Base-by-base conservation (phyloP, 1,140 invertebrate species). In the Trypoxylus dichotomus region DNA sequence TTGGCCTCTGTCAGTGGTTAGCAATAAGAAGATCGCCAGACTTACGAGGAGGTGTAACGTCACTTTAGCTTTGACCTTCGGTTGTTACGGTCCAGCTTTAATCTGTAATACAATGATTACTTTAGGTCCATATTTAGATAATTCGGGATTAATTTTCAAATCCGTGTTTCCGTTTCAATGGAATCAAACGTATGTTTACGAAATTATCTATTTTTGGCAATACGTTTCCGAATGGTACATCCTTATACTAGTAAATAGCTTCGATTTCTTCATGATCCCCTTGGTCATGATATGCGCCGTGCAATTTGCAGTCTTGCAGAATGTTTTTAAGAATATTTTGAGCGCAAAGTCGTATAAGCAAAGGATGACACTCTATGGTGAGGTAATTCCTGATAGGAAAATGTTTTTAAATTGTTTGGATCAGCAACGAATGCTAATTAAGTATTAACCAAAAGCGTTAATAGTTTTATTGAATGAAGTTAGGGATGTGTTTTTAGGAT, bases 101-200 rank as follows among this genome's bases (percentile, higher is more conserved):
- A 15, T 47, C n/a, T 75, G 41, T 15, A 75, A 47, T 6, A 0
- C 43, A 0, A 24, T 42, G 5, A 15, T 47, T n/a, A 54, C 25
- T 15, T 10, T 21, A 25, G 5, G 6, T 21, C 41, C 41, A 5
- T 43, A 37, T 21, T n/a, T 37, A 3, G 19, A 11, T 42, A 19
- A 42, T 7, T 15, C n/a, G 11, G 72, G 41, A 54, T 54, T 75
- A n/a, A 19, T 47, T 10, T 54, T 75, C 2, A 24, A 54, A 21
- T 75, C 74, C 6, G 10, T 2, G 11, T 75, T 42, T 47, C 74
- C 74, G 15, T 75, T 75, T 21, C 7, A 27, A 24, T 75, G 74
- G 74, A 75, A 75, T 19, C 19, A 75, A 75, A 75, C 43, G 15
- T 75, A 75, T 42, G 21, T 54, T 10, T 75, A 75, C 15, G 74